phyloP scores from a whole-genome alignment of 2,113 vertebrate genomes.

The Corvus moneduloides region DNA sequence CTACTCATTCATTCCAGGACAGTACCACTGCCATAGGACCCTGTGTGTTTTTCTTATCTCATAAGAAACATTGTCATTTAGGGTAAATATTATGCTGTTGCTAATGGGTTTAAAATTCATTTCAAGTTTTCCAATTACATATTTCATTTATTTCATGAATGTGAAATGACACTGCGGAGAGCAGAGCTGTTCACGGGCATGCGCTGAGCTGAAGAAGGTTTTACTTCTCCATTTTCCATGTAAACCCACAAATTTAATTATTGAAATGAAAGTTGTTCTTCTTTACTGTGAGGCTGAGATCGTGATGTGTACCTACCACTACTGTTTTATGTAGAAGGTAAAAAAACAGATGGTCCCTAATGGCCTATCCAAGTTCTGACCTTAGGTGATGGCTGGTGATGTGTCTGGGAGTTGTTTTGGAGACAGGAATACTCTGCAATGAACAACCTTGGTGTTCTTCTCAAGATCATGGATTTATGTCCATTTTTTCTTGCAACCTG shows the following conservation, averaged over 20 bases:
- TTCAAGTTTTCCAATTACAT: slow-evolving; percentile 58
- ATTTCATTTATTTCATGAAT: slow-evolving; percentile 55
- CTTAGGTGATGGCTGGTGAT: background rate
- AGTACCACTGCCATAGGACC: background rate
- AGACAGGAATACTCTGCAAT: background rate
- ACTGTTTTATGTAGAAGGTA: background rate
- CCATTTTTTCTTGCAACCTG: accelerated
- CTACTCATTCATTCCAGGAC: background rate
- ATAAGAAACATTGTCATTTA: background rate
- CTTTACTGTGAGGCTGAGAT: background rate
- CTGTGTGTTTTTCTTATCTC: slow-evolving; percentile 10
- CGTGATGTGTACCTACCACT: background rate
- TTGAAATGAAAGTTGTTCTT: background rate
- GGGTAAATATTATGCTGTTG: background rate
- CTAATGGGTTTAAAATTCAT: slow-evolving; percentile 54
- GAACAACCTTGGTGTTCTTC: background rate
- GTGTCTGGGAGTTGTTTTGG: background rate
- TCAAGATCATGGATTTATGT: background rate
- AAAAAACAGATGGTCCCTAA: background rate
- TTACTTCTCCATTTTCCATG: background rate
- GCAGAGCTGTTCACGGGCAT: background rate
- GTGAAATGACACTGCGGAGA: slow-evolving; percentile 33
- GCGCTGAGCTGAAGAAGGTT: background rate
- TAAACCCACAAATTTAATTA: background rate
- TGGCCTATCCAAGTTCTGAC: background rate